Base-by-base conservation (phyloP, 2,797 vertebrate species). In the Prunella strophiata region DNA sequence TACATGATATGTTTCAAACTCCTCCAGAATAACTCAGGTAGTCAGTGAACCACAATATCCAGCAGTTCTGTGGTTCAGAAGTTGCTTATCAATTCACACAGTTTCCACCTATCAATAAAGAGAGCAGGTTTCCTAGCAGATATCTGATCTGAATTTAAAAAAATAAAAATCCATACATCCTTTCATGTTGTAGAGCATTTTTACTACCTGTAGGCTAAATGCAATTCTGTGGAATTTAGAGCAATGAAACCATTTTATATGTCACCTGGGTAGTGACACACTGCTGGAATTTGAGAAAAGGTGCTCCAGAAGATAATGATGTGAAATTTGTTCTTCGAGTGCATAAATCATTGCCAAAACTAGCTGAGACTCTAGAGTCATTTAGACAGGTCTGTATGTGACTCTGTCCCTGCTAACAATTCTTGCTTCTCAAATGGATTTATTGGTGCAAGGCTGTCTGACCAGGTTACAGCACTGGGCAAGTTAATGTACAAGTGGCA, bases 1-100 rank as follows among this genome's bases (percentile, higher is more conserved):
- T 91, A 72, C 51, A 65, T 42, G 20, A 63, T 80, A 68, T 91
- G 34, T 79, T 54, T 47, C 88, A 96, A 94, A 96, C 54, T 91
- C 32, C 36, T 43, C 70, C 84, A 79, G 47, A 75, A 85, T 67
- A 93, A 93, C 66, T 94, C 58, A 82, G 47, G 57, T 52, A 89
- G 45, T 68, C 81, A 82, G 26, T 89, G 77, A 96, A 87, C 27
- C 65, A 61, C 61, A 81, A 50, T 59, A 91, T 77, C 54, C 83
- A 91, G 52, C 36, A 65, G 26, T 73, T 94, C 43, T 67, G 19
- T 88, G 57, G 63, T 62, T 75, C 12, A 75, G 29, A 91, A 93
- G 43, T 85, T 75, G 19, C 65, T 93, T 94, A 92, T 91, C 51
- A 89, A 66, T 85, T 94, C 67, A 62, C 54, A 29, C 55, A 93